Evolutionary conservation across 92 coral and sea anemone species (phyloP).

Genomic region (Epizoanthus fatuus): DNA sequence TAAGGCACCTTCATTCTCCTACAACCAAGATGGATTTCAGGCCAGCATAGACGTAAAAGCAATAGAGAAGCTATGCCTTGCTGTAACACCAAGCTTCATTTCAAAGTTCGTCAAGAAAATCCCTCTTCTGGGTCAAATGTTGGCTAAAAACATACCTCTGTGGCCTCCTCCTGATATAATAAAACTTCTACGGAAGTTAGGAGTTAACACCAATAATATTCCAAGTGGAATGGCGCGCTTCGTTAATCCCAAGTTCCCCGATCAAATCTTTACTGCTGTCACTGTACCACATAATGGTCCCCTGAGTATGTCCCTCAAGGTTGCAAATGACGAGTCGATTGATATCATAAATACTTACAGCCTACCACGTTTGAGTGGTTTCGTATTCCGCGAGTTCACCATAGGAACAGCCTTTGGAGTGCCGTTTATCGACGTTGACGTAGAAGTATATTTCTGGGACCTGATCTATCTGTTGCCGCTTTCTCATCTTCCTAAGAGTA

Average conservation of each 20-base stretch:
- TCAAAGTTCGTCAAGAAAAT: conserved; percentile 46
- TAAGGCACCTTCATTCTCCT: conserved; percentile 60
- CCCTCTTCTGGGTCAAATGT: conserved; percentile 55
- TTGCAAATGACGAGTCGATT: conserved; percentile 64
- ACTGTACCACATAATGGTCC: conserved; percentile 71
- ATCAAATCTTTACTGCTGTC: conserved; percentile 35
- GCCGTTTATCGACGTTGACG: conserved; percentile 62
- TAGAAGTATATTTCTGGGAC: conserved; percentile 68
- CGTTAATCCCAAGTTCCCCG: conserved; percentile 64
- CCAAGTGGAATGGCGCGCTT: conserved; percentile 67
- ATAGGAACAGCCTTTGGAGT: conserved; percentile 67
- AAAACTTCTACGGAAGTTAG: conserved; percentile 39
- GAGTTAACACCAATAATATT: conserved; percentile 58
- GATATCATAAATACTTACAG: conserved; percentile 23
- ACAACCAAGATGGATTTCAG: conserved; percentile 64
- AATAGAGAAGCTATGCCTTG: conserved; percentile 61
- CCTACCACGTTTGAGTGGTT: conserved; percentile 42
- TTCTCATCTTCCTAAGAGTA: conserved; percentile 69
- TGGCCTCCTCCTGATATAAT: conserved; percentile 75
- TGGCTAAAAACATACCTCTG: conserved; percentile 52
- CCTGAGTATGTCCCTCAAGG: conserved; percentile 49
- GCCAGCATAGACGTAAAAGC: conserved; percentile 58
- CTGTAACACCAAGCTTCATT: conserved; percentile 55
- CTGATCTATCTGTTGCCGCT: conserved; percentile 55
- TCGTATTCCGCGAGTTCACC: conserved; percentile 57